Evolutionary conservation across 2,797 vertebrate species (phyloP), one percentile per base, ranked within the genome.

Genomic region (Parambassis ranga): DNA sequence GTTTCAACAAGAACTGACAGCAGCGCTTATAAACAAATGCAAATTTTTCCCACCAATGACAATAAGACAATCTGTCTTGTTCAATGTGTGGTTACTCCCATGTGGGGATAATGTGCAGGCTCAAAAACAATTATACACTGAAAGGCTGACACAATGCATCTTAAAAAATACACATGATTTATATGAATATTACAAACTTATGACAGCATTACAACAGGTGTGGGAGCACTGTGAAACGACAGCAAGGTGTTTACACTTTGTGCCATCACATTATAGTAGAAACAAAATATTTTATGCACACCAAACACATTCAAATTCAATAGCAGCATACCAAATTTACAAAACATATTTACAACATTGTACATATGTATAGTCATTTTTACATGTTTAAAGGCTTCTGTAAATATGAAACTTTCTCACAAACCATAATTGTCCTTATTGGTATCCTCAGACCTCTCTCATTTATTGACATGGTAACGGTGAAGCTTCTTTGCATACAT

Each of bases 1-100:
- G 63, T 83, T 81, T 86, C 64, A 65, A 9, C 7, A 6, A 31
- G 9, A 7, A 5, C 22, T 15, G 35, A 66, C 20, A 55, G 24
- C 4, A 50, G 1, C 27, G 26, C 6, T 48, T 30, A 33, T 3
- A 56, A 76, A 82, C 46, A 80, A 71, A 83, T 78, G 65, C 44
- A 62, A 72, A 76, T 65, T 23, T 10, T n/a, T 14, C 4, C 9
- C 18, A 7, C 18, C 9, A 67, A 51, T 36, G 33, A 60, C 9
- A 66, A 60, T 10, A 57, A 23, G 7, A 55, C 8, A 56, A 15
- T 22, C 19, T 24, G 14, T 48, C 22, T 44, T 64, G 72, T 18
- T 43, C 2, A 64, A 31, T 36, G 3, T 13, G 23, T 35, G 28
- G 46, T 43, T 10, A 35, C 44, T 68, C 53, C 51, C 43, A 26